Base-by-base conservation (phyloP, 1,140 invertebrate genomes). In the Papilio aristodemus region DNA sequence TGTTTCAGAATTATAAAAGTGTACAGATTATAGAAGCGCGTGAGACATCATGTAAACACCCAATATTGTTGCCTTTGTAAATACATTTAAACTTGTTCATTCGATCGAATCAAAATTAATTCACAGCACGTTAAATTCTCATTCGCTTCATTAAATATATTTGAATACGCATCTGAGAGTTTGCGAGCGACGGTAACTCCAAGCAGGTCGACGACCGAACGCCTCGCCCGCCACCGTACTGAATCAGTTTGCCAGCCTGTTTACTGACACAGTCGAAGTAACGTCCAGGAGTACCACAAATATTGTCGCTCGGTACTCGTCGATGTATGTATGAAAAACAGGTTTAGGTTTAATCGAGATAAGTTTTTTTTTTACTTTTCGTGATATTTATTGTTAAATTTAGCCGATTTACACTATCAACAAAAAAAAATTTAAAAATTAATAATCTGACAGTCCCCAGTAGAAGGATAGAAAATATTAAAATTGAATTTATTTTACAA, bases 61-160 rank as follows among this genome's bases (percentile, higher is more conserved):
- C 41, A 43, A 43, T 43, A 4, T 32, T 6, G 6, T 4, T 43
- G 6, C 8, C 3, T 43, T 7, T n/a, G n/a, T n/a, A 41, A 43
- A 43, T 43, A 14, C 14, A 13, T 11, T 39, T 39, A 32, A 32
- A 3, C 27, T 32, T 13, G n/a, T 17, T 43, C 3, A 4, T 25
- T 11, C 9, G 46, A 25, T 54, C 19, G 11, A 54, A 22, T 54
- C 19, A 11, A 54, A 54, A 54, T 54, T 54, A 54, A 54, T 54
- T 54, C 46, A 54, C 19, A 54, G 19, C 46, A 54, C 46, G 46
- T 54, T 54, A 54, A 9, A 54, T 22, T 22, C 9, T 54, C 46
- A 54, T 25, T 54, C 17, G 19, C 46, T 22, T 54, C 46, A 54
- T 22, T 25, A 54, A 54, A 54, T 11, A 54, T 54, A 22, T 54